These are phyloP conservation scores for Drosophila maculinotata DNA, from an alignment of 2,888 invertebrate genomes.

Conservation along the genomic window DNA sequence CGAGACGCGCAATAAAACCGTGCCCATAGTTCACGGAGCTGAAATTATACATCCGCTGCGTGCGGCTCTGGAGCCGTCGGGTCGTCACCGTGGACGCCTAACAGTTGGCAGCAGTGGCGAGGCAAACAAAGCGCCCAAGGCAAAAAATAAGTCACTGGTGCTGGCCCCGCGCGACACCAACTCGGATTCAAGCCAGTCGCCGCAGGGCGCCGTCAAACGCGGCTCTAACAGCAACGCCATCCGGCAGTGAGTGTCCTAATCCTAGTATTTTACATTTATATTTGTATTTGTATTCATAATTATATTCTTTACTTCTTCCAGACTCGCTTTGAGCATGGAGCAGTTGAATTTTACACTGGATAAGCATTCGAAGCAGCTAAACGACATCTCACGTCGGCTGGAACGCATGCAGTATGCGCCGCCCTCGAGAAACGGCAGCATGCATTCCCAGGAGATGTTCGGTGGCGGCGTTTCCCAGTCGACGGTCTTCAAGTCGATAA, in stretches of 20 bases:
- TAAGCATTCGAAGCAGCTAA: constrained; percentile 86
- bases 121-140: constrained; percentile 30
- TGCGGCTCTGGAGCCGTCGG: constrained; percentile 7
- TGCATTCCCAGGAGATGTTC: constrained; percentile 47
- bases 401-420: constrained; percentile 83
- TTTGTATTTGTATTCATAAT: neutral
- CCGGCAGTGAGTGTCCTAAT: constrained; percentile 62
- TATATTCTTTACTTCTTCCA: constrained; percentile 50
- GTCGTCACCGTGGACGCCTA: constrained; percentile 28
- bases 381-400: constrained; percentile 77
- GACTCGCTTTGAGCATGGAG: constrained; percentile 86
- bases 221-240: constrained; percentile 51
- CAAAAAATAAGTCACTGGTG: constrained; percentile 62
- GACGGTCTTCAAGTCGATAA: constrained; percentile 73
- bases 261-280: neutral
- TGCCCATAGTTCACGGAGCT: constrained; percentile 85
- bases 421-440: constrained; percentile 23
- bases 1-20: constrained; percentile 90
- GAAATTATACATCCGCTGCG: constrained; percentile 41
- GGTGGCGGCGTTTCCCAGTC: constrained; percentile 69
- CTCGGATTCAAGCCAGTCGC: constrained; percentile 86
- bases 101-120: neutral
- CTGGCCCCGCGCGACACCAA: constrained; percentile 85
- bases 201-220: constrained; percentile 74
- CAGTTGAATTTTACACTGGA: constrained; percentile 86